These are phyloP conservation scores for Eutolmus rufibarbis DNA, from an alignment of 2,888 invertebrate species.

Conservation along the genomic window DNA sequence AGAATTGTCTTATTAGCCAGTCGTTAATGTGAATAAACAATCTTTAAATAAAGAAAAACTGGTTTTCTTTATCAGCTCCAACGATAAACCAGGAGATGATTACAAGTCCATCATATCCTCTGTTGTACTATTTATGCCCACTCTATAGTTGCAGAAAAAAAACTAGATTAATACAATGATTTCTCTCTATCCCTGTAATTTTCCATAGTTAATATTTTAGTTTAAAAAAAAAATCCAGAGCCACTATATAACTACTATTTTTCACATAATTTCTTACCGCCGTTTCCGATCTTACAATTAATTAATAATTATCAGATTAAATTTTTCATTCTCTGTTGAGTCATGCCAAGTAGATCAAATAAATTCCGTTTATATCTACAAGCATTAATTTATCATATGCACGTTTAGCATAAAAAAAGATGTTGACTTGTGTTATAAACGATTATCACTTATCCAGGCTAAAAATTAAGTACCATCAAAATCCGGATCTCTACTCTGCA, in stretches of 20 bases:
- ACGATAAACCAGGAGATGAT: not conserved
- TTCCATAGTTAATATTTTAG: not conserved
- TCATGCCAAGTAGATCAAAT: not conserved
- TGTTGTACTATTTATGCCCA: not conserved
- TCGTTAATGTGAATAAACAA: not conserved
- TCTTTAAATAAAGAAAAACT: not conserved
- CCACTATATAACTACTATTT: not conserved
- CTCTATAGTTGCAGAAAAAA: not conserved
- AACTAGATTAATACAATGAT: not conserved
- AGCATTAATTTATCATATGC: not conserved
- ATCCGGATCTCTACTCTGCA: too few relatives aligned
- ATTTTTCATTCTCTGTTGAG: not conserved
- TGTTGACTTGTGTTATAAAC: too few relatives aligned
- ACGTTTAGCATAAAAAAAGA: too few relatives aligned
- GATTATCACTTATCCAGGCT: too few relatives aligned
- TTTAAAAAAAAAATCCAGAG: not conserved
- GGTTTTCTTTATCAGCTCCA: not conserved
- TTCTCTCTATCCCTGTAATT: not conserved
- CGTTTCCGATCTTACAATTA: not conserved
- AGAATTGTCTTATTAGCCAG: not conserved
- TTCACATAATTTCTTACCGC: not conserved
- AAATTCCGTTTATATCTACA: not conserved
- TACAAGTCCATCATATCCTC: not conserved
- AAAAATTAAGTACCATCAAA: too few relatives aligned
- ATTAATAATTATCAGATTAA: not conserved